These are phyloP conservation scores for Lithodes maja DNA, from an alignment of 2,888 invertebrate genomes.

Conservation along the genomic window DNA sequence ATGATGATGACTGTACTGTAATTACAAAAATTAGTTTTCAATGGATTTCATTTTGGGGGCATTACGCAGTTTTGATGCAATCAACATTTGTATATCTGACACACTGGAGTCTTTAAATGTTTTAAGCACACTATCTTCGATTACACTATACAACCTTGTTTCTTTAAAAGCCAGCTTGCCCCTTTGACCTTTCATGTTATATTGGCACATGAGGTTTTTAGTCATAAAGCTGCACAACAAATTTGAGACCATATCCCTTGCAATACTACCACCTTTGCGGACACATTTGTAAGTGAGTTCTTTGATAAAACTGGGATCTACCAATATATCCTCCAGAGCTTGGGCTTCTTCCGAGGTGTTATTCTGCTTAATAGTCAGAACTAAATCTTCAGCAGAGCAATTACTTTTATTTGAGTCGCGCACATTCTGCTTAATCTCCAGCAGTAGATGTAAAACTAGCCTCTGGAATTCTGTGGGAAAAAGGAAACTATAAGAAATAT, in stretches of 20 bases:
- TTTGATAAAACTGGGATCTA: not conserved
- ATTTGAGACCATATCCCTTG: not conserved
- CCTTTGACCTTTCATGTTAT: constrained; percentile 3
- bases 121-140: constrained; percentile 9
- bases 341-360: constrained; percentile 3
- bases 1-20: too few relatives aligned
- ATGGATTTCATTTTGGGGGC: constrained; percentile 7
- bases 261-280: not conserved
- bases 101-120: not conserved
- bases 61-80: constrained; percentile 7
- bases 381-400: not conserved
- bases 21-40: not conserved
- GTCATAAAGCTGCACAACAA: constrained; percentile 12
- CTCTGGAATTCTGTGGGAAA: constrained; percentile 21
- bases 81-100: not conserved
- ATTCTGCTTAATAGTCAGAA: constrained; percentile 10
- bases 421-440: not conserved
- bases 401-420: not conserved
- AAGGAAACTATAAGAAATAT: not conserved
- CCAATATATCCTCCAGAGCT: constrained; percentile 16
- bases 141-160: constrained; percentile 16
- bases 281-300: not conserved
- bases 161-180: constrained; percentile 16
- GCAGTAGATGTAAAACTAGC: not conserved
- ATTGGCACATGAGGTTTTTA: not conserved